phyloP scores from a whole-genome alignment of 2,113 vertebrate genomes.

The Centropristis striata region DNA sequence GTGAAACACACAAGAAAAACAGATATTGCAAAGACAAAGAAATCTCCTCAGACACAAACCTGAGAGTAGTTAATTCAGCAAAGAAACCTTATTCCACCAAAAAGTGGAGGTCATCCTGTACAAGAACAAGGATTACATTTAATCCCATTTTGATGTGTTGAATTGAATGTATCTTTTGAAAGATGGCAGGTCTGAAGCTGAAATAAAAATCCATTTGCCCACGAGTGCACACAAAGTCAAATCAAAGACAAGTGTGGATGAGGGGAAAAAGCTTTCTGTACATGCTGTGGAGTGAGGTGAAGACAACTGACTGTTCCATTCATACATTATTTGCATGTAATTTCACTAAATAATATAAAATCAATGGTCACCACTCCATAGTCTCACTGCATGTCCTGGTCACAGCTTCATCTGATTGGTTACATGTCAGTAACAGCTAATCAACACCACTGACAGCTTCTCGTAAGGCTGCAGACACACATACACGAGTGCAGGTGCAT shows the following conservation, averaged over 20 bases:
- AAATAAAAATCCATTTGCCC: slow-evolving; percentile 15
- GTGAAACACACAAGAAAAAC: slow-evolving; percentile 15
- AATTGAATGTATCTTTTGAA: slow-evolving; percentile 16
- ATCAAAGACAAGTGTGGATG: not conserved
- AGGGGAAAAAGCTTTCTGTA: not conserved
- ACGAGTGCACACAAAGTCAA: not conserved
- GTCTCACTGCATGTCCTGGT: too few species aligned
- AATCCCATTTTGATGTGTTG: slow-evolving; percentile 37
- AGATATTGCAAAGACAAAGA: slow-evolving; percentile 36
- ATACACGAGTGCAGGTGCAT: too few species aligned
- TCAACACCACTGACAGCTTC: too few species aligned
- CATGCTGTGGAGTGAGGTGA: too few species aligned
- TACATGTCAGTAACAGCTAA: too few species aligned
- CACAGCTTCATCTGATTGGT: too few species aligned
- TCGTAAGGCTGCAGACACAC: too few species aligned
- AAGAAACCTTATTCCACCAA: slow-evolving; percentile 32
- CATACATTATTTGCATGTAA: too few species aligned
- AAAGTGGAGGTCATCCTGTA: slow-evolving; percentile 26
- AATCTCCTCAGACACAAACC: slow-evolving; percentile 33
- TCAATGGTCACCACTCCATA: too few species aligned
- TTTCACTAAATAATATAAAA: too few species aligned
- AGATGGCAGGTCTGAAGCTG: not conserved
- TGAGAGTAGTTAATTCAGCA: slow-evolving; percentile 59
- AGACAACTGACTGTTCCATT: too few species aligned
- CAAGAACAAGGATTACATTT: slow-evolving; percentile 41